Evolutionary conservation across 2,113 vertebrate genomes (phyloP), one percentile per base, ranked within the genome.

Genomic region (Sorex fumeus): DNA sequence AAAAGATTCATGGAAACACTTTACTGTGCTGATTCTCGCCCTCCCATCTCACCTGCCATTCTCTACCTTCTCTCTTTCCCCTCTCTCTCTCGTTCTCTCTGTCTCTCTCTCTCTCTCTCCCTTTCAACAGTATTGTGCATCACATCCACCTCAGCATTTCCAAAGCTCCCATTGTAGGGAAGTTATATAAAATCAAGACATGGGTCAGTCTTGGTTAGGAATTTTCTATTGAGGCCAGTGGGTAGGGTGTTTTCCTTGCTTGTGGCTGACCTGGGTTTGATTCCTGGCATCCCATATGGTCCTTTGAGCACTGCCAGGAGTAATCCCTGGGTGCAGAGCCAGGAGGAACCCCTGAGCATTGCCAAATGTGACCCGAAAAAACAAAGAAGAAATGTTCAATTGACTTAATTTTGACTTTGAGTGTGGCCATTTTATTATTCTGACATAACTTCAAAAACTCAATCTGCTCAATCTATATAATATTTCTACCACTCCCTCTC

Each of bases 61-160:
- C 98, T 99, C 13, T 99, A 98, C 78, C 7, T 98, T 94, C 47
- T 50, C 47, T 50, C 47, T 21, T 13, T 50, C 47, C 47, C 9
- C 9, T 12, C 47, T 50, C 47, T 12, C 47, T 40, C 5, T n/a
- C n/a, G n/a, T n/a, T n/a, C n/a, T 50, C 10, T 13, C 47, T 98
- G 98, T 98, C 98, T 99, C 15, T 99, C 78, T 6, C 45, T 32
- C 9, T 2, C 98, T 95, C 97, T 99, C 98, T 12, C 10, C 76
- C 98, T 98, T 97, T 98, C 99, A 94, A 99, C 98, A 82, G 99
- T 99, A 94, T 99, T 98, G 97, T 98, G 98, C 87, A 98, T 99
- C 93, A 98, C 98, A 80, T 99, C 99, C 96, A 99, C 98, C 95
- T 99, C 98, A 4, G 99, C 98, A 77, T 99, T 98, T 84, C 98